Base-by-base conservation (phyloP, 2,113 vertebrate species). In the Zeus faber region DNA sequence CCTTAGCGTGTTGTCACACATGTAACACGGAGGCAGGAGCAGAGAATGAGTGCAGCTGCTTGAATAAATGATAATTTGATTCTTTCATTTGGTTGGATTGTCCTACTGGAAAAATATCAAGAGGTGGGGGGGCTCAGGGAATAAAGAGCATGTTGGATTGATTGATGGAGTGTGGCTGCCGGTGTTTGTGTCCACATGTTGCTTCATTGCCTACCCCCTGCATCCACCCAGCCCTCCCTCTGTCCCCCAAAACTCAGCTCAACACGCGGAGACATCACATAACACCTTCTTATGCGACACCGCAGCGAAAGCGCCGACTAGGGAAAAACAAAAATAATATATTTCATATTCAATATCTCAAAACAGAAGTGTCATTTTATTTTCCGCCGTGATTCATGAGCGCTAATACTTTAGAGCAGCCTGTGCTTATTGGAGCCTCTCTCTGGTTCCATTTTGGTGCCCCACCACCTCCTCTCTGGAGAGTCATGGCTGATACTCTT, bases 41-140 rank as follows among this genome's bases (percentile, higher is more conserved):
- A n/a, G n/a, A n/a, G n/a, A n/a, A n/a, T n/a, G n/a, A n/a, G 72
- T 23, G 37, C 46, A 63, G 50, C 61, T 65, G 45, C 69, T 75
- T 67, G 67, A 86, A 86, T 83, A 87, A 87, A 88, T 64, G 18
- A 74, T 72, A 57, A 72, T 81, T 76, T 63, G 65, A 80, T 81
- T 79, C 51, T 67, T 79, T 76, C 69, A 69, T 83, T 61, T 76
- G 70, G 39, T 25, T 48, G 40, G 74, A 61, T 31, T 60, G 67
- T 65, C 54, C 60, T 47, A 31, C 41, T 67, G 54, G 53, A 54
- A 72, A 65, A 49, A 44, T 13, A 31, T 25, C 44, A 54, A 39
- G 33, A 27, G 70, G 56, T n/a, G 14, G 24, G 20, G 16, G 59
- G 2, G n/a, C 17, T 5, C 11, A 37, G 21, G 5, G 5, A 8